phyloP scores from a whole-genome alignment of 1,140 invertebrate genomes.

The Anoplolepis gracilipes region DNA sequence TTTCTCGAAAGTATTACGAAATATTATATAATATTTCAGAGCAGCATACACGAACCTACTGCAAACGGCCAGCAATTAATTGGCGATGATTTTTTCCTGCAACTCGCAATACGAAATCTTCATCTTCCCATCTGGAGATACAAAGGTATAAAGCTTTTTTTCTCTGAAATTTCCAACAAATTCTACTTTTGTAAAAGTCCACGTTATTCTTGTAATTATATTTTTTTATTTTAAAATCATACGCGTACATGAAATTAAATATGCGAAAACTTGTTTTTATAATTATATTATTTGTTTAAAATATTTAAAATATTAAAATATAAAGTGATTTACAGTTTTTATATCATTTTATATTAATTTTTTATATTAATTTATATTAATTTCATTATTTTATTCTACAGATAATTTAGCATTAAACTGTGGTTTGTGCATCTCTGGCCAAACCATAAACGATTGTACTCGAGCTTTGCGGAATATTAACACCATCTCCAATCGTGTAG shows the following conservation, averaged over 20 bases:
- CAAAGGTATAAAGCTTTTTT: slow-evolving; percentile 27
- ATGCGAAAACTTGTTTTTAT: too few species aligned
- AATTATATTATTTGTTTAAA: background rate
- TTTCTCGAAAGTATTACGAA: slow-evolving; percentile 10
- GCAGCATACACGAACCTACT: slow-evolving; percentile 28
- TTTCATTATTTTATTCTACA: slow-evolving; percentile 28
- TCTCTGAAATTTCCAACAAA: background rate
- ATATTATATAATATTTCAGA: slow-evolving; percentile 21
- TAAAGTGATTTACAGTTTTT: background rate
- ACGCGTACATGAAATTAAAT: too few species aligned
- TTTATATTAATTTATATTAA: background rate
- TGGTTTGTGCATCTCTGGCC: slow-evolving; percentile 71
- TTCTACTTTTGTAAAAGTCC: background rate
- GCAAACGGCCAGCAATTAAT: slow-evolving; percentile 63
- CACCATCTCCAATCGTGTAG: slow-evolving; percentile 66
- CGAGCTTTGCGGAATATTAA: slow-evolving; percentile 50
- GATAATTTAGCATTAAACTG: slow-evolving; percentile 59
- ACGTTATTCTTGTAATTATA: background rate
- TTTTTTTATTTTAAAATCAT: background rate
- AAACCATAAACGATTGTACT: slow-evolving; percentile 67
- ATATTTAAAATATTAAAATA: background rate
- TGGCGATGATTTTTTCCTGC: slow-evolving; percentile 73
- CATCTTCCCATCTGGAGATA: slow-evolving; percentile 60
- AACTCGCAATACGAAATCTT: slow-evolving; percentile 70
- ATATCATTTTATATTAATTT: background rate